Evolutionary conservation across 2,888 invertebrate genomes (phyloP), one percentile per base, ranked within the genome.

Genomic region (Pogonocherus hispidulus): DNA sequence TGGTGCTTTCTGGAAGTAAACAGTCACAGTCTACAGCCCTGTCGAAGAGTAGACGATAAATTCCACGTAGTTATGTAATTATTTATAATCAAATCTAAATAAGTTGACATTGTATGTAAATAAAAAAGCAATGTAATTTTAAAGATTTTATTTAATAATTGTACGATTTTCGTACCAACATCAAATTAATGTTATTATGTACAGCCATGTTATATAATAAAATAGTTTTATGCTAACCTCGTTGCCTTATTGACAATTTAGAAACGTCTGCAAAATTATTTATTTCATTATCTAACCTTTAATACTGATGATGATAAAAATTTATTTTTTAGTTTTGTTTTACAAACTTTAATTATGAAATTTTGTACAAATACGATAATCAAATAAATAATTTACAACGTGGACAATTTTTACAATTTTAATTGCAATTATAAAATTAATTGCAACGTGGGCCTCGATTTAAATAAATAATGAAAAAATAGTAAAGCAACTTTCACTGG

Each of bases 1-100:
- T 99, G 76, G 93, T 98, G 73, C 90, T 99, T 47, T 96, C 96
- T 84, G 98, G 98, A 60, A 92, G 91, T 82, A 95, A 95, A 87
- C 91, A 91, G 76, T 87, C 89, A 63, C 89, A 89, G 80, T 81
- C 83, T 23, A 82, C 84, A 0, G 76, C 80, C 22, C 82, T 86
- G 72, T 83, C 85, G 1, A 86, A 86, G 74, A 77, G 78, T n/a
- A 77, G 82, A 41, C 78, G 80, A 75, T 82, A 69, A 75, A 59
- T 32, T 18, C 6, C 5, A 52, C n/a, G n/a, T n/a, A 52, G 5
- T 27, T 27, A 23, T 56, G 44, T 47, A 47, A 47, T n/a, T 2
- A 16, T 46, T 46, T 19, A 5, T 20, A 41, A 14, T 9, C 3
- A 41, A 5, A 27, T 27, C 8, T 44, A 1, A n/a, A n/a, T n/a